Evolutionary conservation across 2,113 vertebrate species (phyloP), one percentile per base, ranked within the genome.

Genomic region (Gorilla gorilla): DNA sequence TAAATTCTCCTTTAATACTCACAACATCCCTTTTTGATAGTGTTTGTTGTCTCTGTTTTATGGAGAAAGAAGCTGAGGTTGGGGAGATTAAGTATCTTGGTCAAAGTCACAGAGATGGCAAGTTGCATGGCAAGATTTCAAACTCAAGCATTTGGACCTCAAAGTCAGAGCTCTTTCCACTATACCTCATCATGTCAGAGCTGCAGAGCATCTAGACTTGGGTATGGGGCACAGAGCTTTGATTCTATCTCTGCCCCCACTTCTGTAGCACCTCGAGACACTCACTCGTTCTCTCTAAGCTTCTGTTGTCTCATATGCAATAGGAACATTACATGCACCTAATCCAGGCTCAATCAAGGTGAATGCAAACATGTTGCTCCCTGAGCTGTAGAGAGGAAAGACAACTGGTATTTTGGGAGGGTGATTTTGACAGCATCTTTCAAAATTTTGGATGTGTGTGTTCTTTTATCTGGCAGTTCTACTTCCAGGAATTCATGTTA

Each of bases 391-490:
- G 43, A 84, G 1, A 96, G 25, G 32, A 83, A 85, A 45, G 30
- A 61, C 55, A 50, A 2, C 2, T 61, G 40, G 1, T 4, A 66
- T 85, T 66, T 76, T 79, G n/a, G 57, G 48, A 68, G 6, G 52
- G 59, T 32, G 85, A 78, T 2, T 81, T 68, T 66, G 50, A 50
- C 35, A 30, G 48, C 66, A 59, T 45, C 43, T 94, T 94, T 50
- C 81, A 86, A 94, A 73, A 18, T 30, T 40, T 66, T 81, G 12
- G 64, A 32, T 50, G 11, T 84, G 25, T 57, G 10, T 50, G 2
- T 75, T 76, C 52, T 64, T 84, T 35, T 23, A 73, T 90, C 75
- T 66, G 35, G 40, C 35, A 66, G 76, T 90, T 78, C 50, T 52
- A n/a, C 38, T 55, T 48, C 55, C 66, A 79, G 75, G 48, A 73